phyloP scores from a whole-genome alignment of 2,888 invertebrate species.

The Drosophila eohydei region DNA sequence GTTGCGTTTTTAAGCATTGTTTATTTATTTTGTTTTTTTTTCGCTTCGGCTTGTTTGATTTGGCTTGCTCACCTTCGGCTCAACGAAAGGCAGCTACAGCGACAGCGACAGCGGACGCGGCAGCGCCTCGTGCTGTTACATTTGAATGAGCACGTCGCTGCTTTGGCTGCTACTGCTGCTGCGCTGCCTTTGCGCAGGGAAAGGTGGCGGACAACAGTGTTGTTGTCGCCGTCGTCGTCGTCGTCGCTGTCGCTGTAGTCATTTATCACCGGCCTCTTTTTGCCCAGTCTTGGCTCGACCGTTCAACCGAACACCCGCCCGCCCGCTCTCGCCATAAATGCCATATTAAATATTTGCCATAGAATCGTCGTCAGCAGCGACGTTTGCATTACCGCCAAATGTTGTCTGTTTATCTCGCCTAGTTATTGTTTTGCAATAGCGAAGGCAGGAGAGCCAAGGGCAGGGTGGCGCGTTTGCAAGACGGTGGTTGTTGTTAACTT shows the following conservation, averaged over 20 bases:
- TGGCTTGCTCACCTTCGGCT: constrained; percentile 72
- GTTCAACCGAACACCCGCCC: constrained; percentile 4
- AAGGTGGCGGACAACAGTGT: constrained; percentile 42
- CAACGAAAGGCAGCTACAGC: constrained; percentile 53
- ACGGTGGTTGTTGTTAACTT: constrained; percentile 73
- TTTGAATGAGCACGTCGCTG: constrained; percentile 73
- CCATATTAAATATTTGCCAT: constrained; percentile 76
- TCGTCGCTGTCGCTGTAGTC: constrained; percentile 40
- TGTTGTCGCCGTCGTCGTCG: constrained; percentile 17
- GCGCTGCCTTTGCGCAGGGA: constrained; percentile 26
- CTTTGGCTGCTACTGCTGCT: constrained; percentile 31
- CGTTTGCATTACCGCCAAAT: constrained; percentile 77
- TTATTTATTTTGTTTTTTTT: constrained; percentile 39
- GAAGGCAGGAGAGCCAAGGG: constrained; percentile 14
- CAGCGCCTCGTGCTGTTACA: constrained; percentile 74
- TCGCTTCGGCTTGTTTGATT: constrained; percentile 72
- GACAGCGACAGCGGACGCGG: constrained; percentile 11
- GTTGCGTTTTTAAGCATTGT: constrained; percentile 54
- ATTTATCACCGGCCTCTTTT: constrained; percentile 65
- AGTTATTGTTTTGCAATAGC: constrained; percentile 67
- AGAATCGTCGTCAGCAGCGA: constrained; percentile 51
- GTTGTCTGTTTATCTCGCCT: constrained; percentile 75
- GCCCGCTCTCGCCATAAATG: constrained; percentile 59
- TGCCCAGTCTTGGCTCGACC: constrained; percentile 28
- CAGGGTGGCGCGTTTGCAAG: constrained; percentile 21